A percentile compares a stretch with the other conserved stretches of the same genome.
Conservation (phyloP, 2,888 invertebrate species). For the Trilocha varians region DNA sequence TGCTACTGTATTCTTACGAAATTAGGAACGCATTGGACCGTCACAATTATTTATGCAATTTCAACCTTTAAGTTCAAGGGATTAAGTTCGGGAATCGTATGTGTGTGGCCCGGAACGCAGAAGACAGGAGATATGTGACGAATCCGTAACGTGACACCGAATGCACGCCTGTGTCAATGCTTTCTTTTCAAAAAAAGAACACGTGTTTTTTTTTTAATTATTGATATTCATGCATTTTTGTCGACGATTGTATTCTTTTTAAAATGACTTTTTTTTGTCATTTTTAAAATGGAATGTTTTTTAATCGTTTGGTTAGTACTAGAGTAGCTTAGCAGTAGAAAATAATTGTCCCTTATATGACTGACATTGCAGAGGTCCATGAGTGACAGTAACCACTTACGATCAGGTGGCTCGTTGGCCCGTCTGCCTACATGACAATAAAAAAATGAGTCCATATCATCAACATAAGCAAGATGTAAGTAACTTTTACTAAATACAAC, state of each 20-base stretch:
- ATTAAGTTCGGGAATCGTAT: slow-evolving; percentile 20
- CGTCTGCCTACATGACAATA: too few species aligned
- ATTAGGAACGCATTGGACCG: slow-evolving; percentile 27
- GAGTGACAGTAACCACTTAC: too few species aligned
- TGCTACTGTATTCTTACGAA: slow-evolving; percentile 47
- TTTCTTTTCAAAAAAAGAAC: slow-evolving; percentile 40
- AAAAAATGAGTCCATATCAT: too few species aligned
- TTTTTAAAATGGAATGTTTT: too few species aligned
- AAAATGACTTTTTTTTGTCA: not conserved
- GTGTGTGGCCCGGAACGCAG: slow-evolving; percentile 10
- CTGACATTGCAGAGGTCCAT: too few species aligned
- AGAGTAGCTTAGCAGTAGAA: too few species aligned
- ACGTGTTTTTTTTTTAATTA: slow-evolving; percentile 22
- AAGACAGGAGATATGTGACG: slow-evolving; percentile 35
- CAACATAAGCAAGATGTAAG: too few species aligned
- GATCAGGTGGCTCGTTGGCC: too few species aligned
- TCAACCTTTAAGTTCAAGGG: slow-evolving; percentile 11
- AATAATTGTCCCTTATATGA: too few species aligned
- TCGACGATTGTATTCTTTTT: not conserved
- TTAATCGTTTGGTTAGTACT: too few species aligned
- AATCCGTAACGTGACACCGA: slow-evolving; percentile 50
- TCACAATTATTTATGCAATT: not conserved
- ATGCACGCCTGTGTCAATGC: slow-evolving; percentile 41
- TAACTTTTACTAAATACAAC: too few species aligned
- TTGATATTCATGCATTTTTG: not conserved